These are phyloP conservation scores for Fistularia tabacaria DNA, from an alignment of 2,797 vertebrate species.

Conservation along the genomic window DNA sequence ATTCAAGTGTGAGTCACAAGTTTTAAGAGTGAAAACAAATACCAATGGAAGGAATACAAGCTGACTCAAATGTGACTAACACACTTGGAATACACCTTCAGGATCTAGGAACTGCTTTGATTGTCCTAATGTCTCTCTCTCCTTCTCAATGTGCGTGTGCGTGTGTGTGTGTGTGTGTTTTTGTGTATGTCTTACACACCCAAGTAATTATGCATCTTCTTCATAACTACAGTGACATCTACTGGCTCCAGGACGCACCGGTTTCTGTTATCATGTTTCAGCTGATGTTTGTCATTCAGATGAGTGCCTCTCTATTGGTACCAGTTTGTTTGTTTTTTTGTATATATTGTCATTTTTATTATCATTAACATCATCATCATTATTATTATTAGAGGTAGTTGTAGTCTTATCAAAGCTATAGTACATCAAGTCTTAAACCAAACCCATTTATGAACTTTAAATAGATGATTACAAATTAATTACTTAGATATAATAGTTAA, in stretches of 20 bases:
- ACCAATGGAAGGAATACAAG: slow-evolving; percentile 41
- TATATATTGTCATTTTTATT: no score
- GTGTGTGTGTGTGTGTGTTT: slow-evolving; percentile 13
- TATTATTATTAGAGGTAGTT: no score
- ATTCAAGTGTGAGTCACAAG: slow-evolving; percentile 55
- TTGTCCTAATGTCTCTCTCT: slow-evolving; percentile 1
- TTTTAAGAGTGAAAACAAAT: slow-evolving; percentile 61
- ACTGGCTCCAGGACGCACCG: slow-evolving; percentile 30
- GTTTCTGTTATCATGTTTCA: neutral
- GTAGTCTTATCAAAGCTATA: no score
- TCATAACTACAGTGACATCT: slow-evolving; percentile 52
- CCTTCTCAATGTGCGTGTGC: slow-evolving; percentile 1
- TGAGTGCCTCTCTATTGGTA: no score
- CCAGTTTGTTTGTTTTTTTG: no score
- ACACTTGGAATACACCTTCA: slow-evolving; percentile 62
- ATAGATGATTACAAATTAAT: no score
- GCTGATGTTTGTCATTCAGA: no score
- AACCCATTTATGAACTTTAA: no score
- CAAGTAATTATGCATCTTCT: slow-evolving; percentile 6
- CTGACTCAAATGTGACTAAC: slow-evolving; percentile 76
- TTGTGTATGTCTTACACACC: slow-evolving; percentile 7
- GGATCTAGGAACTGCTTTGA: slow-evolving; percentile 40
- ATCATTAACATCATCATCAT: no score
- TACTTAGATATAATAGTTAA: no score
- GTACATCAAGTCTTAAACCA: no score